Conservation (phyloP, 2,888 invertebrate species). For the Cepaea hortensis region DNA sequence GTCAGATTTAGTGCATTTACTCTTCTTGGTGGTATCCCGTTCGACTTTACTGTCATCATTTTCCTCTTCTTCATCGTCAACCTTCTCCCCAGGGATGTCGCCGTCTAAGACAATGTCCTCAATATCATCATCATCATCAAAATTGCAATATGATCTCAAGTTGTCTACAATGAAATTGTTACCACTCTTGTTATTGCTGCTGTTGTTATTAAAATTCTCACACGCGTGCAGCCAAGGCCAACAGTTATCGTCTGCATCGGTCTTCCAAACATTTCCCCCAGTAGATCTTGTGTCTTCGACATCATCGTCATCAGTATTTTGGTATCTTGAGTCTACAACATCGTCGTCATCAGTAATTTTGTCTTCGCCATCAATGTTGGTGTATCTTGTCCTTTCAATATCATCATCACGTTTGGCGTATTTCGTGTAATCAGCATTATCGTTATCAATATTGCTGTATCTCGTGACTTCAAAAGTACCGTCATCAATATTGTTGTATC, state of each 20-base stretch:
- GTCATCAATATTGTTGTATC: too few relatives aligned
- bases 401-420: neutral
- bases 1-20: neutral
- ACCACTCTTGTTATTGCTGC: neutral
- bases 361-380: neutral
- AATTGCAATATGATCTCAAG: neutral
- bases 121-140: neutral
- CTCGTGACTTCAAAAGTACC: too few relatives aligned
- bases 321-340: too few relatives aligned
- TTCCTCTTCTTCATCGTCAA: neutral
- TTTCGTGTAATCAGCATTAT: neutral
- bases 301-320: neutral
- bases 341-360: neutral
- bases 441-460: neutral
- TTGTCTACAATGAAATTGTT: neutral
- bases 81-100: neutral
- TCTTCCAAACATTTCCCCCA: neutral
- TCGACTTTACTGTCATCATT: neutral
- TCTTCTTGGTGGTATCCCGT: neutral
- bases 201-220: conserved; percentile 6
- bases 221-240: too few relatives aligned
- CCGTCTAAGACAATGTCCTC: neutral
- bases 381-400: neutral
- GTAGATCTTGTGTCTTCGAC: neutral
- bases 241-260: neutral